Evolutionary conservation across 2,888 invertebrate genomes (phyloP).

Genomic region (Lypha dubia): DNA sequence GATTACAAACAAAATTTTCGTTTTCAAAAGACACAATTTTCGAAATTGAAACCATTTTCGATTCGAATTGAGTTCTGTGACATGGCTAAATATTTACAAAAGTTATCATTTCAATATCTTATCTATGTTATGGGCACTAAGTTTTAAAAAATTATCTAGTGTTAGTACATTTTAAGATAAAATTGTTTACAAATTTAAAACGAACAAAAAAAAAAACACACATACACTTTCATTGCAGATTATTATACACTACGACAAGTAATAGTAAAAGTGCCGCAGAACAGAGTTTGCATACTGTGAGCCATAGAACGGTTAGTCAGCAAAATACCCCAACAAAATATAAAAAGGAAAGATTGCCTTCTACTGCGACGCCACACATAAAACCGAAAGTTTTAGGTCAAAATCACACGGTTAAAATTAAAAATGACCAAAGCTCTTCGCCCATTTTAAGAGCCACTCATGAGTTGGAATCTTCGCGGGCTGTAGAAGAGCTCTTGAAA

Average conservation of each 20-base stretch:
- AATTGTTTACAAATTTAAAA: constrained; percentile 11
- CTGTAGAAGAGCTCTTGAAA: constrained; percentile 79
- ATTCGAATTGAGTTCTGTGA: no score
- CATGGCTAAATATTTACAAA: constrained; percentile 12
- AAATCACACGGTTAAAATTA: constrained; percentile 7
- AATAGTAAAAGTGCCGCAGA: constrained; percentile 22
- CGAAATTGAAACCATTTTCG: no score
- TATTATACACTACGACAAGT: constrained; percentile 57
- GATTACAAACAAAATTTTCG: no score
- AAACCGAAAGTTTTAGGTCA: constrained; percentile 30
- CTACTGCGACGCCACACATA: constrained; percentile 10
- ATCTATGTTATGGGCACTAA: constrained; percentile 32
- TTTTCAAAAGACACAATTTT: no score
- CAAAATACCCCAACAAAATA: constrained; percentile 60
- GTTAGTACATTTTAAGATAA: constrained; percentile 27
- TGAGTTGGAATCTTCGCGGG: constrained; percentile 76
- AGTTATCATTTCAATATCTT: constrained; percentile 40
- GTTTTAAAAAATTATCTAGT: constrained; percentile 13
- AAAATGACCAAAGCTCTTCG: constrained; percentile 51
- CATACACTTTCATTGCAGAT: constrained; percentile 60
- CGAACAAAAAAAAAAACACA: not conserved
- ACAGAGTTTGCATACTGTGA: constrained; percentile 23
- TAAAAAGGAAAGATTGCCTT: constrained; percentile 38
- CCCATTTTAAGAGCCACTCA: constrained; percentile 76
- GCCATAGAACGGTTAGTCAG: constrained; percentile 38